Conservation (phyloP, 2,797 vertebrate species). For the Falco naumanni region DNA sequence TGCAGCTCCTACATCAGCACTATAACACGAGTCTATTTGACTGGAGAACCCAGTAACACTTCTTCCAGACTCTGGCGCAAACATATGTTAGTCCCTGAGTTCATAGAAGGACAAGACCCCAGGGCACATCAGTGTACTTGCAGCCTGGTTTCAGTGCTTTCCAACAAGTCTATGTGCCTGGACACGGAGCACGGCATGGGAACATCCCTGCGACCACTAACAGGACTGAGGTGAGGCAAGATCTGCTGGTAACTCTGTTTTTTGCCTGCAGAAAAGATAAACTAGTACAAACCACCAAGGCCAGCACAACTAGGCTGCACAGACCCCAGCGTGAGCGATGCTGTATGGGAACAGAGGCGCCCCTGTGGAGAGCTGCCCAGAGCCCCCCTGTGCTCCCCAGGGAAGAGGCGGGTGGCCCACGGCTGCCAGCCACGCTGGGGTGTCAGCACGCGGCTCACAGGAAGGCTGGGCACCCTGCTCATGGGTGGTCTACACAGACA, state of each 20-base stretch:
- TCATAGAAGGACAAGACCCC: neutral
- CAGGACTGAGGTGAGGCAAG: neutral
- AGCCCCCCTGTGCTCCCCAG: neutral
- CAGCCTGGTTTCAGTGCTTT: neutral
- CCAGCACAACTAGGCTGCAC: neutral
- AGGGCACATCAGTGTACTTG: neutral
- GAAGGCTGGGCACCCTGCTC: neutral
- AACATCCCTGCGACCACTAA: neutral
- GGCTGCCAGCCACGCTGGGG: neutral
- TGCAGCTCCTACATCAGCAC: neutral
- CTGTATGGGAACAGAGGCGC: neutral
- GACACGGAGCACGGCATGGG: rapidly evolving
- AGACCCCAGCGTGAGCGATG: rapidly evolving
- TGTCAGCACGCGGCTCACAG: neutral
- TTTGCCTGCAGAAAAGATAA: neutral
- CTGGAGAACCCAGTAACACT: neutral
- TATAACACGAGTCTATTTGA: rapidly evolving
- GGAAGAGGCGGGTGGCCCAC: rapidly evolving
- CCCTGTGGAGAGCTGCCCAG: neutral
- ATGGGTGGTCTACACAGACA: neutral
- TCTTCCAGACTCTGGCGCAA: neutral
- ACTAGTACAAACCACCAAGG: neutral
- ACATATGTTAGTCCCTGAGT: rapidly evolving
- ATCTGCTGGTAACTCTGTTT: no score
- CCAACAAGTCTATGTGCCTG: rapidly evolving